Evolutionary conservation across 2,797 vertebrate species (phyloP), one percentile per base, ranked within the genome.

Genomic region (Leucoraja ocellata): DNA sequence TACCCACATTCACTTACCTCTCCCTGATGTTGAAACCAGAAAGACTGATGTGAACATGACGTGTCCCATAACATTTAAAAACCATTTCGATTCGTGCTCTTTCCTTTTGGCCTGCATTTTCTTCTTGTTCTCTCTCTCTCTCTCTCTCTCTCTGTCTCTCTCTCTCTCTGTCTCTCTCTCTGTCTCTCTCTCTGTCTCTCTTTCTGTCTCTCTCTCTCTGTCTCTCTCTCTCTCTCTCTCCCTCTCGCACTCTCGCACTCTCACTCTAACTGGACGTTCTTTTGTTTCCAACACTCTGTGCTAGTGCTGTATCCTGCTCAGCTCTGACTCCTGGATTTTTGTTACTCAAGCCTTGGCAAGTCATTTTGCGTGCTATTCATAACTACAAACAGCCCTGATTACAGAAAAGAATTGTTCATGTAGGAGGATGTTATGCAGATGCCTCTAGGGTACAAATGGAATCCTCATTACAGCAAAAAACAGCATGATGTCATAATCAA

Each of bases 11-110:
- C 23, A 92, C 90, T 6, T 92, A 92, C 90, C 90, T 92, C 36
- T 76, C 13, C 39, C 90, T n/a, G 90, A 46, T 18, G 90, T 76
- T 76, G 90, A 92, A 54, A n/a, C 36, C 71, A 92, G 23, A 92
- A 76, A 54, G 36, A n/a, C 46, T n/a, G 71, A 92, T 16, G 71
- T 73, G 71, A 92, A 76, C 68, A 92, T 13, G 39, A 92, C 23
- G 25, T 74, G 71, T 74, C 90, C 90, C 39, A 91, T 91, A 0
- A 36, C 25, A 16, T n/a, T 74, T 16, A 92, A 39, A 74, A 76
- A 92, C 90, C 71, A 92, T 92, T 76, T 39, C 68, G 71, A 58
- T 74, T 54, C 73, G 1, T 4, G 90, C 3, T 76, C 36, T n/a
- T 76, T 73, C 21, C 36, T 73, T 54, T 74, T 92, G 90, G 39